phyloP scores from a whole-genome alignment of 92 coral and sea anemone species.

The Actinernus sp. region DNA sequence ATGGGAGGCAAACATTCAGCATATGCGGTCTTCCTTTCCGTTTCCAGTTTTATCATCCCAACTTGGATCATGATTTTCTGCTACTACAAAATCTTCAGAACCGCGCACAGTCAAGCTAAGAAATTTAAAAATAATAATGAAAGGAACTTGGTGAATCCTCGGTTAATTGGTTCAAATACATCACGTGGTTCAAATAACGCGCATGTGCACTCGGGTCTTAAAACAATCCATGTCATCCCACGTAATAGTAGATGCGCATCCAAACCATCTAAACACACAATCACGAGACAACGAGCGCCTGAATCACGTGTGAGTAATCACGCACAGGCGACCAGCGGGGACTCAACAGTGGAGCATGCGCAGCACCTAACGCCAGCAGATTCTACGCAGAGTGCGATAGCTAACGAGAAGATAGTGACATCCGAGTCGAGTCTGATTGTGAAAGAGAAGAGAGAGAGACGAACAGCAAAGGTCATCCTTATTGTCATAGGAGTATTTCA shows the following conservation, averaged over 20 bases:
- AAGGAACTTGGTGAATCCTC: not conserved
- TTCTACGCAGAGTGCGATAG: no score
- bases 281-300: no score
- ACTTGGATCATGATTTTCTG: constrained; percentile 45
- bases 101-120: constrained; percentile 28
- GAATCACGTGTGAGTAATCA: no score
- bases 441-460: constrained; percentile 14
- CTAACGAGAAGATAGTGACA: no score
- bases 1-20: constrained; percentile 35
- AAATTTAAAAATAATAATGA: not conserved
- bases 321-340: no score
- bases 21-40: constrained; percentile 32
- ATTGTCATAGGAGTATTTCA: constrained; percentile 40
- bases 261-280: no score
- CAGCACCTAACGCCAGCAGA: no score
- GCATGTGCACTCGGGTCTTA: not conserved
- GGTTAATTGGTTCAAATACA: no score
- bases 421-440: no score
- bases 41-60: constrained; percentile 29
- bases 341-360: no score
- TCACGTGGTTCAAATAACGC: not conserved
- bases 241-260: no score
- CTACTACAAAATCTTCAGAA: constrained; percentile 31
- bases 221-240: no score
- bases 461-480: constrained; percentile 37